phyloP scores from a whole-genome alignment of 2,797 vertebrate species.

The Naso thynnoides region DNA sequence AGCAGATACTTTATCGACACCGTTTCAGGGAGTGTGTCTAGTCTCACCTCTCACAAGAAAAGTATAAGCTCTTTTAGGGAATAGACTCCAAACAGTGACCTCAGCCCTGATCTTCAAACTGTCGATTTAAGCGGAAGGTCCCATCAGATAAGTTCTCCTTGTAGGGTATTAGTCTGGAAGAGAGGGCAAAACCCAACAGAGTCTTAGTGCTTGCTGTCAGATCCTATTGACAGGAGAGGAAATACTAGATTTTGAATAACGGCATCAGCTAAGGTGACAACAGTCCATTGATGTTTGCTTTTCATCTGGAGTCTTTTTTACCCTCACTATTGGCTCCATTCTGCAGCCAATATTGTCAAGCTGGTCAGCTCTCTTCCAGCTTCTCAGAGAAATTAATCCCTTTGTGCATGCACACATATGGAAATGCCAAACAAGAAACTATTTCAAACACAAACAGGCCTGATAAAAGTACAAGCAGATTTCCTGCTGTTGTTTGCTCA shows the following conservation, averaged over 20 bases:
- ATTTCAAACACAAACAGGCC: slow-evolving; percentile 48
- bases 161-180: slow-evolving; percentile 40
- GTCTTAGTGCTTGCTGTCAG: slow-evolving; percentile 21
- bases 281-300: slow-evolving; percentile 42
- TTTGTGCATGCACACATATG: slow-evolving; percentile 33
- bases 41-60: slow-evolving; percentile 46
- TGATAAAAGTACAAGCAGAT: slow-evolving; percentile 64
- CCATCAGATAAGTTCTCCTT: slow-evolving; percentile 66
- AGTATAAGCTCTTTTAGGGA: slow-evolving; percentile 52
- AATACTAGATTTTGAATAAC: slow-evolving; percentile 51
- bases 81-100: slow-evolving; percentile 59
- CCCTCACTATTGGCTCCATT: slow-evolving; percentile 20
- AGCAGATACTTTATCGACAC: slow-evolving; percentile 78
- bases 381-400: slow-evolving; percentile 54
- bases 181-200: slow-evolving; percentile 27
- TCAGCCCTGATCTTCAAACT: slow-evolving; percentile 64
- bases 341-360: slow-evolving; percentile 30
- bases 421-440: slow-evolving; percentile 42
- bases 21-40: slow-evolving; percentile 57
- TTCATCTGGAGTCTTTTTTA: slow-evolving; percentile 38
- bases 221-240: slow-evolving; percentile 44
- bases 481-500: slow-evolving; percentile 64
- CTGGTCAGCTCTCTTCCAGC: slow-evolving; percentile 37
- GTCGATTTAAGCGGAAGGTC: slow-evolving; percentile 63
- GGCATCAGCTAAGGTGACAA: slow-evolving; percentile 48